Evolutionary conservation across 2,888 invertebrate species (phyloP).

Genomic region (Chrysolina oricalcia): DNA sequence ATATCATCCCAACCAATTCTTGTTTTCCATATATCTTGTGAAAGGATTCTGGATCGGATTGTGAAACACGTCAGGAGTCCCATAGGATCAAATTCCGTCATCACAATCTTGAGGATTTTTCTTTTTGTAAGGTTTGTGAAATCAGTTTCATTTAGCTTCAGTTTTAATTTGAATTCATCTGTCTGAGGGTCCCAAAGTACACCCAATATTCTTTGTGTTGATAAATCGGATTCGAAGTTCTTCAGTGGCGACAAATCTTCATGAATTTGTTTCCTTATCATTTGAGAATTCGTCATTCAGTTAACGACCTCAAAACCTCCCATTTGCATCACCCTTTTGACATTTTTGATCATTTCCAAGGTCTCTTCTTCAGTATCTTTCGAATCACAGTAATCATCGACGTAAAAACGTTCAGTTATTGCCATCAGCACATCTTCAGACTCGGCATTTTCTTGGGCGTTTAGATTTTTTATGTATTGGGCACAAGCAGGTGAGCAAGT

Average conservation of each 20-base stretch:
- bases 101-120: slow-evolving; percentile 15
- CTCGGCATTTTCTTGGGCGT: not conserved
- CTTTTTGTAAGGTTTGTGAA: slow-evolving; percentile 9
- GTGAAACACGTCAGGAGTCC: slow-evolving; percentile 18
- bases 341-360: slow-evolving; percentile 5
- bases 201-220: not conserved
- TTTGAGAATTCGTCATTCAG: slow-evolving; percentile 1
- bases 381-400: not conserved
- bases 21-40: slow-evolving; percentile 21
- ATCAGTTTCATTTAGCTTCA: slow-evolving; percentile 1
- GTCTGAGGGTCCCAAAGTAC: not conserved
- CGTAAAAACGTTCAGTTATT: slow-evolving; percentile 6
- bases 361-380: not conserved
- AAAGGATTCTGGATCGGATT: slow-evolving; percentile 16
- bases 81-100: slow-evolving; percentile 18
- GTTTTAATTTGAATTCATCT: not conserved
- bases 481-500: slow-evolving; percentile 16
- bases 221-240: not conserved
- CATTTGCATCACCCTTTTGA: not conserved
- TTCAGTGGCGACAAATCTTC: slow-evolving; percentile 8
- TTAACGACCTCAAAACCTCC: slow-evolving; percentile 2
- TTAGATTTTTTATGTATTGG: not conserved
- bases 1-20: slow-evolving; percentile 25
- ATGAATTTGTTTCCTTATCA: slow-evolving; percentile 9
- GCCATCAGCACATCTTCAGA: not conserved